A percentile compares a stretch with the other conserved stretches of the same genome.
Evolutionary conservation across 2,797 vertebrate species (phyloP).

Genomic region (Gymnopithys bicolor): DNA sequence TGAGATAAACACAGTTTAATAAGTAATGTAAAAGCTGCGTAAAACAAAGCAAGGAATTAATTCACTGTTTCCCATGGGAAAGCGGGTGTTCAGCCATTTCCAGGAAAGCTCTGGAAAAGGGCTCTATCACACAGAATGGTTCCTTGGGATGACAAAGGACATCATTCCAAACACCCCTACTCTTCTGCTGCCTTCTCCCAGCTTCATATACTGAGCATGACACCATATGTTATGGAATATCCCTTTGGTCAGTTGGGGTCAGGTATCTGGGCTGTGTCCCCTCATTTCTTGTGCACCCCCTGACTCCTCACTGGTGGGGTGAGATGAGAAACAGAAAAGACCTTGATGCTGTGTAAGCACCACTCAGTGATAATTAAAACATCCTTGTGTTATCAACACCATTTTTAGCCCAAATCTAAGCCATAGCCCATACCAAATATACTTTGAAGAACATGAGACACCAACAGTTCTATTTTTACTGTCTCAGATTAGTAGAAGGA

Average conservation of each 20-base stretch:
- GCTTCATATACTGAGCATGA: not conserved
- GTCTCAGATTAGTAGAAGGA: not conserved
- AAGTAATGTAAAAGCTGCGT: not conserved
- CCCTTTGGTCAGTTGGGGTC: too few species aligned
- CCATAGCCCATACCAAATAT: not conserved
- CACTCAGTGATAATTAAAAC: not conserved
- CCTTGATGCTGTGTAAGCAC: not conserved
- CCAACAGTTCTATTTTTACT: not conserved
- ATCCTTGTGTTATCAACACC: not conserved
- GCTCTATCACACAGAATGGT: not conserved
- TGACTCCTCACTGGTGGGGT: not conserved
- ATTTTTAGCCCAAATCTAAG: not conserved
- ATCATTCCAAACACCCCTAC: accelerated
- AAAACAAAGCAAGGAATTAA: not conserved
- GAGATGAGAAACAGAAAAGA: not conserved
- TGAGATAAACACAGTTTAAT: not conserved
- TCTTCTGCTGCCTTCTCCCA: not conserved
- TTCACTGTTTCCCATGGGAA: not conserved
- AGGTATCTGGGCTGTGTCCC: not conserved
- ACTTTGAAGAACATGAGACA: not conserved
- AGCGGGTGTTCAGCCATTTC: not conserved
- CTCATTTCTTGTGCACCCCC: not conserved
- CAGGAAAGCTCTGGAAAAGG: not conserved
- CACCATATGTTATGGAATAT: not conserved
- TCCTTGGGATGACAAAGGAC: not conserved